A percentile compares a stretch with the other conserved stretches of the same genome.
Conservation (phyloP, 2,888 invertebrate genomes). For the Carcina quercana region DNA sequence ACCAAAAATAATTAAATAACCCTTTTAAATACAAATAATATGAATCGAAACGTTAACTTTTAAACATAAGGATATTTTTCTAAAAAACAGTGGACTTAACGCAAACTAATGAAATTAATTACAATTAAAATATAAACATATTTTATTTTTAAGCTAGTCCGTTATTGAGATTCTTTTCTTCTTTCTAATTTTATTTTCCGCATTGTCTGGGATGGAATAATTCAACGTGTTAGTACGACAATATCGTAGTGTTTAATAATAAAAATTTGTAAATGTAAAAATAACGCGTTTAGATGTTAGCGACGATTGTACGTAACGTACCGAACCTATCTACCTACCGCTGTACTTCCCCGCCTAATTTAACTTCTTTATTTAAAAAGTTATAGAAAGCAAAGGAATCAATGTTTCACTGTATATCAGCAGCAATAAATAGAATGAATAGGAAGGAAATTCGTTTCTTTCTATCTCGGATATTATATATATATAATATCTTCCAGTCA, state of each 20-base stretch:
- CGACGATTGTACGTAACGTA: slow-evolving; percentile 29
- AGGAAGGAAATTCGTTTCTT: no score
- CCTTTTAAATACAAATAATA: slow-evolving; percentile 24
- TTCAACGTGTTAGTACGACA: slow-evolving; percentile 57
- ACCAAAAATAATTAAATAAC: slow-evolving; percentile 10
- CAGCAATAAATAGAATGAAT: no score
- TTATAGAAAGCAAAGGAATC: neutral
- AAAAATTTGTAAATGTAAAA: slow-evolving; percentile 30
- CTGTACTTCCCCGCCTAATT: slow-evolving; percentile 36
- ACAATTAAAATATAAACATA: slow-evolving; percentile 25
- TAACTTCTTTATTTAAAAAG: slow-evolving; percentile 12
- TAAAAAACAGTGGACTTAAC: slow-evolving; percentile 49
- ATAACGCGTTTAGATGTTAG: slow-evolving; percentile 26
- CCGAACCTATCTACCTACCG: slow-evolving; percentile 26
- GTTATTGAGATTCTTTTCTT: slow-evolving; percentile 4
- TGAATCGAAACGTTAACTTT: slow-evolving; percentile 24
- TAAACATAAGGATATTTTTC: slow-evolving; percentile 58
- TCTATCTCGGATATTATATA: slow-evolving; percentile 56
- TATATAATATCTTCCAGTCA: slow-evolving; percentile 50
- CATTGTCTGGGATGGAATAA: slow-evolving; percentile 62
- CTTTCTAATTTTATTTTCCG: slow-evolving; percentile 36
- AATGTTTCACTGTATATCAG: neutral
- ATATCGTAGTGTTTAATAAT: slow-evolving; percentile 49
- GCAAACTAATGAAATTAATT: slow-evolving; percentile 29
- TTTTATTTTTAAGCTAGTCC: no score